Base-by-base conservation (phyloP, 2,113 vertebrate genomes). In the Syngnathus scovelli region DNA sequence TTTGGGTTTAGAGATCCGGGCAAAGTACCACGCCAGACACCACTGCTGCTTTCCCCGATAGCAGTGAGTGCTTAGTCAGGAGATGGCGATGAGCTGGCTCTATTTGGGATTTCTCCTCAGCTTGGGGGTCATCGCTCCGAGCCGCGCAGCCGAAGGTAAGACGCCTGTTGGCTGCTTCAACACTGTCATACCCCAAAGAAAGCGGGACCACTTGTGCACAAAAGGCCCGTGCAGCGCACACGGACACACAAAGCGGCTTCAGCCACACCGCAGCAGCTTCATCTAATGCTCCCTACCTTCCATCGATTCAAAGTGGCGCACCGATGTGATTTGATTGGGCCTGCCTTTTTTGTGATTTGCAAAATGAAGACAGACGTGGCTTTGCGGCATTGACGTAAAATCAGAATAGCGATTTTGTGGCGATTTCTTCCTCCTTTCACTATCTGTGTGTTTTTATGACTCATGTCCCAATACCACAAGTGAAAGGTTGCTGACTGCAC, bases 71-170 rank as follows among this genome's bases (percentile, higher is more conserved):
- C 84, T 80, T 83, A 86, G 82, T 86, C 84, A 61, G 87, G 89
- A 90, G 88, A 81, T 90, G 87, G 86, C 88, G 78, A 81, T 86
- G 75, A 85, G 86, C 78, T 84, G 83, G 86, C 36, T 92, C 84
- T 84, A 61, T 87, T 56, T 90, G 78, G 90, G 89, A 87, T 86
- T 87, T 82, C 69, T 90, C 64, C 85, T 90, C 78, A 82, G 69
- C 75, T 41, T 82, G 78, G 83, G 84, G 89, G 75, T 89, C 73
- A n/a, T 71, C 15, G 77, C 86, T 85, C 85, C 86, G 69, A 67
- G 80, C 76, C 82, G 78, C 79, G 85, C 75, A 9, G 69, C 81
- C 83, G 75, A 87, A 83, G 90, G 91, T 92, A 89, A 91, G 88
- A 67, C 71, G 67, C 78, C 70, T 68, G 79, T 80, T 83, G 74